phyloP scores from a whole-genome alignment of 2,797 vertebrate species.

The Halcyon badia region DNA sequence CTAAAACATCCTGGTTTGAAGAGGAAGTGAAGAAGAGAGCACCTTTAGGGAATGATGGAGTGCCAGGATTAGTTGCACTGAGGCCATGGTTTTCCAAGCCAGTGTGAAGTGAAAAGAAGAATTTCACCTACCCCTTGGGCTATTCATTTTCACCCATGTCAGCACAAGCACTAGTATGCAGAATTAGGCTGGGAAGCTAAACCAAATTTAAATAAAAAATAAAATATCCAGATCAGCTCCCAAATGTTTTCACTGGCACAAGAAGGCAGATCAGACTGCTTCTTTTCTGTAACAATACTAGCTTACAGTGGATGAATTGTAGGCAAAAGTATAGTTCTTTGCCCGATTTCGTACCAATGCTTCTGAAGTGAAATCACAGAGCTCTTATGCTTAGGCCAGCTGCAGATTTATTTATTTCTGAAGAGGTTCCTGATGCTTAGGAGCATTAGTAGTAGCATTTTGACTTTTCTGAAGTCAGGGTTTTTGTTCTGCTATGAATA shows the following conservation, averaged over 20 bases:
- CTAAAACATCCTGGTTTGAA: neutral
- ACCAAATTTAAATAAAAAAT: neutral
- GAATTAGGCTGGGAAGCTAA: neutral
- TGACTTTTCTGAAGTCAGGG: neutral
- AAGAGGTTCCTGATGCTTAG: neutral
- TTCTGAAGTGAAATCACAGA: neutral
- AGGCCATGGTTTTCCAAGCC: neutral
- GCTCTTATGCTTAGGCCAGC: neutral
- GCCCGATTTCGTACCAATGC: neutral
- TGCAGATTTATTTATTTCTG: neutral
- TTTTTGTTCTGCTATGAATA: neutral
- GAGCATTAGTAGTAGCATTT: neutral
- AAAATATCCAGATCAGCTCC: neutral
- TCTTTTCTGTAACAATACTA: neutral
- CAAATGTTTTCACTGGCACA: neutral
- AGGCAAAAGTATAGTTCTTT: neutral
- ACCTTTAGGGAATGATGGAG: neutral
- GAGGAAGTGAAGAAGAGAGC: neutral
- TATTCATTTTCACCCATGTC: constrained; percentile 5
- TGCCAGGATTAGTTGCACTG: neutral
- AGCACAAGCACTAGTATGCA: neutral
- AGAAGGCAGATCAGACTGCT: neutral
- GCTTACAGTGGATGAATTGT: neutral
- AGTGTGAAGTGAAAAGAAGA: neutral
- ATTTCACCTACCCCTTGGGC: constrained; percentile 40